Percentiles rank a stretch among this genome's conserved stretches.
Evolutionary conservation across 2,113 vertebrate species (phyloP).

Genomic region (Grallaria varia): DNA sequence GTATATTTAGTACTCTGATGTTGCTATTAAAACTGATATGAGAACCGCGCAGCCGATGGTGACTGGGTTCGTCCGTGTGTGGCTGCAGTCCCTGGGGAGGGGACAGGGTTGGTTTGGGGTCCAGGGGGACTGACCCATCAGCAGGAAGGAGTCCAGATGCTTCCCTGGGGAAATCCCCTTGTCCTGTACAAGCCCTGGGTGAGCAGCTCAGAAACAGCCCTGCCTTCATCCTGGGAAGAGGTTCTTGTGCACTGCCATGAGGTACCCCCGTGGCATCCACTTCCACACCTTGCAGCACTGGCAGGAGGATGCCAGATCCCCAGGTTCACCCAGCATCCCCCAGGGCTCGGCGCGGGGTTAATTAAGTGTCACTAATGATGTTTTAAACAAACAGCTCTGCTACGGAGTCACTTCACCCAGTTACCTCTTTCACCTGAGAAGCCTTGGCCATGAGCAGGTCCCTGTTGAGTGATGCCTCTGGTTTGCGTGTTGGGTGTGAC

Average conservation of each 20-base stretch:
- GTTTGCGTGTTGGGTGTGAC: neutral
- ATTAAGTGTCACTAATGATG: neutral
- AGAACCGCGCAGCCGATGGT: slow-evolving; percentile 16
- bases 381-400: neutral
- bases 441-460: rapidly evolving
- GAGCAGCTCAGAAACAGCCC: neutral
- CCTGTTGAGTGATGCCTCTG: neutral
- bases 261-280: rapidly evolving
- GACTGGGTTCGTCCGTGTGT: neutral
- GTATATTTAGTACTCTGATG: slow-evolving; percentile 92
- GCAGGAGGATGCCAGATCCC: no score
- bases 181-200: rapidly evolving
- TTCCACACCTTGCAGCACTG: neutral
- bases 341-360: neutral
- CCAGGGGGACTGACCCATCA: rapidly evolving
- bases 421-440: neutral
- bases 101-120: rapidly evolving
- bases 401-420: neutral
- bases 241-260: neutral
- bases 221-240: neutral
- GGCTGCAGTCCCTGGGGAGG: neutral
- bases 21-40: slow-evolving; percentile 91
- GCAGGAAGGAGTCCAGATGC: neutral
- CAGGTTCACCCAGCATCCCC: neutral
- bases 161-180: neutral